Evolutionary conservation across 2,113 vertebrate species (phyloP).

Genomic region (Synodontis membranacea): DNA sequence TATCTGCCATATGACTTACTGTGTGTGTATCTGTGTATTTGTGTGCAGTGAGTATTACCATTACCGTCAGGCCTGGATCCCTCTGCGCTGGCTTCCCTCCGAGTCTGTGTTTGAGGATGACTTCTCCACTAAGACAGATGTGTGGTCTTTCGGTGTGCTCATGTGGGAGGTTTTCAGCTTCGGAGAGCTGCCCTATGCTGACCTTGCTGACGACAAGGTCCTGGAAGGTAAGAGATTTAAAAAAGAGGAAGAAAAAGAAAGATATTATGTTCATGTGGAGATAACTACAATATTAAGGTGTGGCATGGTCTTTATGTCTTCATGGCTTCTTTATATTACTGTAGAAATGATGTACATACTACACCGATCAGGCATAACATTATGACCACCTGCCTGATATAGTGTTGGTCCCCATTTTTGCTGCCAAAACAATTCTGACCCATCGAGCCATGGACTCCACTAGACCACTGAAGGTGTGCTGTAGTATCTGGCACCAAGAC

Average conservation of each 20-base stretch:
- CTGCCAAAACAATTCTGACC: too few relatives aligned
- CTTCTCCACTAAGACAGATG: slow-evolving; percentile 85
- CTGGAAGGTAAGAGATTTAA: slow-evolving; percentile 73
- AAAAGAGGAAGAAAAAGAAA: background rate
- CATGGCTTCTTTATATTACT: background rate
- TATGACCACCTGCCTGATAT: too few relatives aligned
- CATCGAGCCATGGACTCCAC: too few relatives aligned
- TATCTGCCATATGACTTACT: background rate
- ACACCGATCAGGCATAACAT: too few relatives aligned
- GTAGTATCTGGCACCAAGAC: too few relatives aligned
- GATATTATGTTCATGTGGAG: background rate
- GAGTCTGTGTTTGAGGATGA: slow-evolving; percentile 84
- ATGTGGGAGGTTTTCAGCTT: slow-evolving; percentile 87
- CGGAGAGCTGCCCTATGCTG: slow-evolving; percentile 78
- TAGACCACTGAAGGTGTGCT: too few relatives aligned
- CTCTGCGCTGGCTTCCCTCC: slow-evolving; percentile 83
- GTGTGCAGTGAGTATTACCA: slow-evolving; percentile 82
- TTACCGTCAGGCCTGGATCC: slow-evolving; percentile 84
- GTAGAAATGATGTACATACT: background rate
- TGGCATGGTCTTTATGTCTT: background rate
- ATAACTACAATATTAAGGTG: background rate
- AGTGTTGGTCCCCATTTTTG: too few relatives aligned
- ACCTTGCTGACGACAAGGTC: slow-evolving; percentile 78
- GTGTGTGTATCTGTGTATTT: slow-evolving; percentile 19
- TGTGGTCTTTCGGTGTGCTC: slow-evolving; percentile 85